Evolutionary conservation across 2,113 vertebrate genomes (phyloP).

Genomic region (Myodes glareolus): DNA sequence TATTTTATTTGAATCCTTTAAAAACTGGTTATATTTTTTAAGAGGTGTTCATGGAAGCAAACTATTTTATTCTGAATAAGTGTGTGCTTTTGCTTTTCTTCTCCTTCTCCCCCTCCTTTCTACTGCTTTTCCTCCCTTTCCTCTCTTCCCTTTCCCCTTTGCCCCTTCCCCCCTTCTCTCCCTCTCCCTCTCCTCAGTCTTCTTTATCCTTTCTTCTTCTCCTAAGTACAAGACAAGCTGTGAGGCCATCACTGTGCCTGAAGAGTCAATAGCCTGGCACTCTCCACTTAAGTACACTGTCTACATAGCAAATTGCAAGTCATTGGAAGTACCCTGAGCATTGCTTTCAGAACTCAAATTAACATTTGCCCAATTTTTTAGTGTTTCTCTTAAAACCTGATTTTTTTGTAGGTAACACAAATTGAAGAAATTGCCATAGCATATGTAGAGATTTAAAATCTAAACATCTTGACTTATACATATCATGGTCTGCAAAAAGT

Average conservation of each 20-base stretch:
- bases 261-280: background rate
- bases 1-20: conserved; percentile 28
- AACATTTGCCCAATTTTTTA: background rate
- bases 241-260: background rate
- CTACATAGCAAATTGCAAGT: background rate
- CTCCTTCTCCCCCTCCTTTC: too few species aligned
- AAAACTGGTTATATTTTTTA: background rate
- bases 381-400: conserved; percentile 12
- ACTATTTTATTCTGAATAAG: background rate
- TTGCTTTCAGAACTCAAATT: conserved; percentile 41
- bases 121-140: too few species aligned
- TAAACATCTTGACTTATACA: conserved; percentile 21
- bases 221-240: background rate
- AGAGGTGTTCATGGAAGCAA: background rate
- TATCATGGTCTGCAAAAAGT: background rate
- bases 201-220: background rate
- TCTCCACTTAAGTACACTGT: background rate
- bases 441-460: background rate
- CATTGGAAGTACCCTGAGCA: conserved; percentile 18
- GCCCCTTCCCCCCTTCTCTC: too few species aligned
- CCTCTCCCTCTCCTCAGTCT: too few species aligned
- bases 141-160: too few species aligned
- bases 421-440: background rate
- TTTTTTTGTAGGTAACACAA: conserved; percentile 24
- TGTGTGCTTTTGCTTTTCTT: background rate